phyloP scores from a whole-genome alignment of 2,888 invertebrate species.

The Idaea straminata region DNA sequence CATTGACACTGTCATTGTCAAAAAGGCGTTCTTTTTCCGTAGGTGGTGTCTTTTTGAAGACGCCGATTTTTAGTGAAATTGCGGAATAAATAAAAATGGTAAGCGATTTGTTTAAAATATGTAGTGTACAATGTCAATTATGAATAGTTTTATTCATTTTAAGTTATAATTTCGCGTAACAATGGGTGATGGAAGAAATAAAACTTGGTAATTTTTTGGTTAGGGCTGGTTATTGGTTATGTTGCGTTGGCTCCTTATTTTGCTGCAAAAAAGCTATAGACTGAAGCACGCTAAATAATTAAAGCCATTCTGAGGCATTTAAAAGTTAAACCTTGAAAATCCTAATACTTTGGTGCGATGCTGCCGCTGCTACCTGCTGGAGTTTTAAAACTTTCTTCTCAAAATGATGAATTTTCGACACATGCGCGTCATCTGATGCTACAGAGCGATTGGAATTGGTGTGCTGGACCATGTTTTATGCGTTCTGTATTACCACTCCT shows the following conservation, averaged over 20 bases:
- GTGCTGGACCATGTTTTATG: constrained; percentile 71
- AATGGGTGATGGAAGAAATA: background rate
- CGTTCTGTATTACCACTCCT: constrained; percentile 46
- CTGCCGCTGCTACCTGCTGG: constrained; percentile 3
- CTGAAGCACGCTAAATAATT: too few species aligned
- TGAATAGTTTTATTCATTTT: background rate
- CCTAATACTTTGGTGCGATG: background rate
- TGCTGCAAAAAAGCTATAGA: background rate
- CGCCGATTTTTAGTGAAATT: constrained; percentile 30
- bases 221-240: background rate
- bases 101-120: constrained; percentile 31
- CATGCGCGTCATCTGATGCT: constrained; percentile 81
- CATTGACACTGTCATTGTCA: constrained; percentile 5
- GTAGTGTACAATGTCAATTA: constrained; percentile 9
- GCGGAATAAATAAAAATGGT: constrained; percentile 46
- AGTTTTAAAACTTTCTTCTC: constrained; percentile 33
- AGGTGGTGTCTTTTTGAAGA: constrained; percentile 44
- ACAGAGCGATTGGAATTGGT: constrained; percentile 46
- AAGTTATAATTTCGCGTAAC: background rate
- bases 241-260: background rate
- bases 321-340: background rate
- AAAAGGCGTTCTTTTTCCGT: constrained; percentile 44
- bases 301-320: background rate
- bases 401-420: constrained; percentile 74
- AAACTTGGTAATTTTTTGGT: background rate